Evolutionary conservation across 2,888 invertebrate genomes (phyloP).

Genomic region (Cataglyphis cursor): DNA sequence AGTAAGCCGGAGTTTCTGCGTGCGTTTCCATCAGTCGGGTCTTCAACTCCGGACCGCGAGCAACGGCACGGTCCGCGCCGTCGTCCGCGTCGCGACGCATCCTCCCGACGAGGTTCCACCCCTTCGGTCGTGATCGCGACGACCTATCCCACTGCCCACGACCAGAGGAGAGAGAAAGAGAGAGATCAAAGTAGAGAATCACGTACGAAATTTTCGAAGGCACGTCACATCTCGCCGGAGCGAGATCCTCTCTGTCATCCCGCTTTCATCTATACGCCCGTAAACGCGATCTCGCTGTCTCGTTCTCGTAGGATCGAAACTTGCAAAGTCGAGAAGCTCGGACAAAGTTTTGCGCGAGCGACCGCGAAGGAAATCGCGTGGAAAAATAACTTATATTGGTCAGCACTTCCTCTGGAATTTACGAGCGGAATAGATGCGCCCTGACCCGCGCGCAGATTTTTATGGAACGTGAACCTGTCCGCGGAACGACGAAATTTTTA

Average conservation of each 20-base stretch:
- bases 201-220: conserved; percentile 36
- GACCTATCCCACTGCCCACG: conserved; percentile 4
- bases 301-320: conserved; percentile 18
- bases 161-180: not conserved
- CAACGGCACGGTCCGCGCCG: conserved; percentile 74
- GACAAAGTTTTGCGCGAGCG: conserved; percentile 36
- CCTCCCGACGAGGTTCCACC: conserved; percentile 66
- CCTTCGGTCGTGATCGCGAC: conserved; percentile 47
- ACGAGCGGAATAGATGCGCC: conserved; percentile 42
- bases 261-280: not conserved
- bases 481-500: conserved; percentile 36
- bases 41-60: conserved; percentile 84
- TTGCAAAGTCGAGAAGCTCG: conserved; percentile 17
- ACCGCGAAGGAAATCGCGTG: conserved; percentile 12
- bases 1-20: conserved; percentile 74
- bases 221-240: not conserved
- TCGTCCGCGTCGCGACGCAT: conserved; percentile 60
- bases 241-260: not conserved
- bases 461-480: conserved; percentile 15
- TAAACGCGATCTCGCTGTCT: conserved; percentile 21
- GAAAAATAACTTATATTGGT: conserved; percentile 36
- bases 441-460: conserved; percentile 38
- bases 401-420: conserved; percentile 34
- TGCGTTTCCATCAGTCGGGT: conserved; percentile 84
- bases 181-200: conserved; percentile 26